Evolutionary conservation across 2,888 invertebrate genomes (phyloP).

Genomic region (Pseudanteris insignis): DNA sequence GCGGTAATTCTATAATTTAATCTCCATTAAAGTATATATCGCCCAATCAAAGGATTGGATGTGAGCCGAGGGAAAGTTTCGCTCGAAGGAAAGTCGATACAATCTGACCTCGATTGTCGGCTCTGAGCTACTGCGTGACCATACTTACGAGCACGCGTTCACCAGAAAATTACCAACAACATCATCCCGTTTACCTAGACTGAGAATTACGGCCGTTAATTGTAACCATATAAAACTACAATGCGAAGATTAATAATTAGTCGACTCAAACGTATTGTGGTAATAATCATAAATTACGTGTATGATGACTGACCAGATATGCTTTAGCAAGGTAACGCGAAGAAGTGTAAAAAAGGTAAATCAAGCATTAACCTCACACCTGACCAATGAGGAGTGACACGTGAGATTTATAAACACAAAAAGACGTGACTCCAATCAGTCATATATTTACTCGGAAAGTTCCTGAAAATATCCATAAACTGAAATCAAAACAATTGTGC

Average conservation of each 20-base stretch:
- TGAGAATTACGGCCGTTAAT: constrained; percentile 17
- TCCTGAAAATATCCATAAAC: constrained; percentile 11
- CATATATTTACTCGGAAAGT: constrained; percentile 1
- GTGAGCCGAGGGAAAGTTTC: constrained; percentile 33
- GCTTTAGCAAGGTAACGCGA: no score
- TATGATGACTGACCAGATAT: no score
- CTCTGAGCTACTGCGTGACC: constrained; percentile 24
- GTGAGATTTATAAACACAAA: neutral
- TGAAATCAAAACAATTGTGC: constrained; percentile 4
- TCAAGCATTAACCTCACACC: neutral
- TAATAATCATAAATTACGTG: no score
- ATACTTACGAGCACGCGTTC: constrained; percentile 16
- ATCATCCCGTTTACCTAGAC: constrained; percentile 19
- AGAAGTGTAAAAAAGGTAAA: no score
- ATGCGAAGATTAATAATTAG: no score
- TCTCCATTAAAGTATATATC: constrained; percentile 34
- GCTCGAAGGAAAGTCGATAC: constrained; percentile 40
- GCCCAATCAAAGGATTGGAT: constrained; percentile 28
- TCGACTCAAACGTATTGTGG: no score
- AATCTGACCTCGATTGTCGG: constrained; percentile 38
- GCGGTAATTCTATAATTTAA: constrained; percentile 26
- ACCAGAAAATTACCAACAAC: constrained; percentile 17
- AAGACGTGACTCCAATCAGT: neutral
- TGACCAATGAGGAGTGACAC: neutral
- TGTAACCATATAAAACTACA: no score